Percentiles rank a stretch among this genome's conserved stretches.
Evolutionary conservation across 1,140 invertebrate genomes (phyloP).

Genomic region (Cardiocondyla obscurior): DNA sequence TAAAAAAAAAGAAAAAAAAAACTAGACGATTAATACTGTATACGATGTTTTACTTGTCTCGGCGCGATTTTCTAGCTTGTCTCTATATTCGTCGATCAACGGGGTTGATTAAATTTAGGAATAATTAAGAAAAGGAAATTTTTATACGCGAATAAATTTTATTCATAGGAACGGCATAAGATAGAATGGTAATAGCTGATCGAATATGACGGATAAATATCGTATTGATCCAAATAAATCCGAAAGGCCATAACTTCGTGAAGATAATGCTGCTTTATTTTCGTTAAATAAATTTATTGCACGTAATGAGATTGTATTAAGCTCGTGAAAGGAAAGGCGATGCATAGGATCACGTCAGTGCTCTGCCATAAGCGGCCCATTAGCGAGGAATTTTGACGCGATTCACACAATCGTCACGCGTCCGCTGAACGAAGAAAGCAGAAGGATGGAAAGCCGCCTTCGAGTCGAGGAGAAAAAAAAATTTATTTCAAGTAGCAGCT

Average conservation of each 20-base stretch:
- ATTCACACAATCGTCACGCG: conserved; percentile 68
- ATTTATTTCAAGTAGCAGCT: conserved; percentile 77
- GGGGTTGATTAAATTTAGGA: background rate
- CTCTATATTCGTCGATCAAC: background rate
- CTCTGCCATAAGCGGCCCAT: conserved; percentile 72
- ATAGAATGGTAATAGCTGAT: too few relatives aligned
- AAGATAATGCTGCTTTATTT: background rate
- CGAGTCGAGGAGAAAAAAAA: conserved; percentile 62
- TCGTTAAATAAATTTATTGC: conserved; percentile 50
- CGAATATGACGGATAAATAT: background rate
- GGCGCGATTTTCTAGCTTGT: background rate
- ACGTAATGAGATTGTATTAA: conserved; percentile 55
- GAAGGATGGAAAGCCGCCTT: conserved; percentile 57
- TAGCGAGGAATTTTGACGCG: conserved; percentile 78
- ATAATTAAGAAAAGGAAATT: background rate
- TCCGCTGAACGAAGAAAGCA: conserved; percentile 30
- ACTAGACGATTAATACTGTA: background rate
- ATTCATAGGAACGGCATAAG: background rate
- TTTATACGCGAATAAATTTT: background rate
- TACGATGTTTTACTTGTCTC: background rate
- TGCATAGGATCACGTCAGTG: conserved; percentile 42
- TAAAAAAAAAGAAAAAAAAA: background rate
- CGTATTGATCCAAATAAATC: background rate
- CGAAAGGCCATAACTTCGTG: background rate
- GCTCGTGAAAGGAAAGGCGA: conserved; percentile 53